Base-by-base conservation (phyloP, 2,888 invertebrate genomes). In the Stenurella melanura region DNA sequence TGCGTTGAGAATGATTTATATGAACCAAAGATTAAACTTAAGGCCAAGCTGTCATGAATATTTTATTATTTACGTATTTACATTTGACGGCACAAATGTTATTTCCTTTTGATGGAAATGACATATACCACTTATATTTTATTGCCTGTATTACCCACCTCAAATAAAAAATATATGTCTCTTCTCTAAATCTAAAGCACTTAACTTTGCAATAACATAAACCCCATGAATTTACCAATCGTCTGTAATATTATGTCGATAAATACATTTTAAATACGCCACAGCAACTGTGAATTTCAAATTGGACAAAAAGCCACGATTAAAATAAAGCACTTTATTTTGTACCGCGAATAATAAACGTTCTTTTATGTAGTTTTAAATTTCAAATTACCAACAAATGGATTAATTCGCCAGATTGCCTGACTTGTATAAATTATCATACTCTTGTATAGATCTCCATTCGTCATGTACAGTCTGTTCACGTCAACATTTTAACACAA, bases 321-420 rank as follows among this genome's bases (percentile, higher is more conserved):
- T 50, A 50, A 50, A 50, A 50, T 50, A 50, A 50, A 50, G 50
- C 50, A 50, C 50, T 50, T 50, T 50, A n/a, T 50, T 50, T 6
- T 15, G n/a, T n/a, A 50, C 50, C 50, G n/a, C 50, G 50, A 50
- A 50, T 15, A 50, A 50, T 50, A 50, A 50, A 50, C 50, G 50
- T 50, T 50, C 50, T 50, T 50, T 50, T 50, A 50, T 50, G 50
- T 50, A 50, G 50, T 50, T 50, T 50, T 50, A 50, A n/a, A 50
- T 50, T 50, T 50, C 50, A 50, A 50, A 50, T 50, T 50, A 50
- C 50, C 50, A 50, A 50, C 50, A 50, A 50, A 50, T 50, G 50
- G 50, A 50, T 50, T 50, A 50, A 50, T 50, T 50, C 50, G 4
- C 50, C 50, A 50, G 50, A 50, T 50, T 50, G 50, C 50, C 50